A percentile compares a stretch with the other conserved stretches of the same genome.
These are phyloP conservation scores for Charaxes varanes DNA, from an alignment of 1,140 invertebrate genomes.

Conservation along the genomic window DNA sequence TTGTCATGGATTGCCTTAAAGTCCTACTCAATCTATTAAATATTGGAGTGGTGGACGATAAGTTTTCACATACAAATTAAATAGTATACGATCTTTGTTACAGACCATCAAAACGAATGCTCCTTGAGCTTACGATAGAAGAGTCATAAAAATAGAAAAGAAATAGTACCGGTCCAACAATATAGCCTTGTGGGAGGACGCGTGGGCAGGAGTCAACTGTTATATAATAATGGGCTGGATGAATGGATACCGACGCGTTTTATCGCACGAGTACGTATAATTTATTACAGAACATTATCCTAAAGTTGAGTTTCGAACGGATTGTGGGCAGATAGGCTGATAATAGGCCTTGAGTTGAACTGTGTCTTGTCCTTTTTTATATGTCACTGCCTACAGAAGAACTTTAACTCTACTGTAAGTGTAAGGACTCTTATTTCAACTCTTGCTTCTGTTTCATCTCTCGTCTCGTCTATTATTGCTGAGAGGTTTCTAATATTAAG, in stretches of 20 bases:
- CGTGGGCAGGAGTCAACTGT: slow-evolving; percentile 29
- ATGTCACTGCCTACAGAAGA: too few species aligned
- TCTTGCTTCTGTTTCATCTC: too few species aligned
- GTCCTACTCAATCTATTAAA: too few species aligned
- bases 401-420: too few species aligned
- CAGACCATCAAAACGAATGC: slow-evolving; percentile 15
- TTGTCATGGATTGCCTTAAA: too few species aligned
- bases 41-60: too few species aligned
- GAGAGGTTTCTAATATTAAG: too few species aligned
- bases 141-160: slow-evolving; percentile 18
- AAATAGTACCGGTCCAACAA: slow-evolving; percentile 27
- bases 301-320: slow-evolving; percentile 13
- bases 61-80: too few species aligned
- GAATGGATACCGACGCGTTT: slow-evolving; percentile 22
- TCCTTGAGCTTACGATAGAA: slow-evolving; percentile 3
- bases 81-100: slow-evolving; percentile 20
- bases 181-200: slow-evolving; percentile 30
- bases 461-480: too few species aligned
- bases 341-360: background rate
- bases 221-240: slow-evolving; percentile 17
- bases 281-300: slow-evolving; percentile 3
- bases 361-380: too few species aligned
- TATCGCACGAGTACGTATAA: background rate
- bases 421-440: too few species aligned
- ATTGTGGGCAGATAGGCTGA: slow-evolving; percentile 16